Base-by-base conservation (phyloP, 1,140 invertebrate genomes). In the Caerostris extrusa region DNA sequence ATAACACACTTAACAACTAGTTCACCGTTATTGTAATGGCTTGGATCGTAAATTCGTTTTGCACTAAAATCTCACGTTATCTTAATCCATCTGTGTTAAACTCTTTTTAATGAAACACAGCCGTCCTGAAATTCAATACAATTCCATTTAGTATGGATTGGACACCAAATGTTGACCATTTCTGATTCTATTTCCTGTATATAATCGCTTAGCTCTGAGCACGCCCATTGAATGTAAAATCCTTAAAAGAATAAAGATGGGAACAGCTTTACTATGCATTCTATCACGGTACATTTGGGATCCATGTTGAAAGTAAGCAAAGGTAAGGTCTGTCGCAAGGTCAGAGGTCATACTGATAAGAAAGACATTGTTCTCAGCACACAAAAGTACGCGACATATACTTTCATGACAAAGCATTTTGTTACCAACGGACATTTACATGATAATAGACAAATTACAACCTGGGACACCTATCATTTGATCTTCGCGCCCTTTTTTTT, bases 371-470 rank as follows among this genome's bases (percentile, higher is more conserved):
- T 77, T 77, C 69, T 77, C 34, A 0, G 7, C 2, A 34, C 10
- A 14, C 10, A 12, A 61, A 61, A 77, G 10, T 12, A 12, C 60
- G 69, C 69, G 69, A 77, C 69, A 77, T 50, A 8, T 77, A 34
- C 69, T 50, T 77, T 34, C 69, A 77, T 50, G 69, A 77, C 69
- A 77, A 77, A 77, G 69, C 8, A 5, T 77, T 77, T 77, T 77
- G 69, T 77, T 77, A 77, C 19, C 69, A 34, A 53, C 34, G 19
- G 34, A 53, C 69, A 77, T 77, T 77, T 77, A 77, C 69, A 77
- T 77, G 69, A 77, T 77, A 77, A 77, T 53, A 5, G 69, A 77
- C 69, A 77, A 77, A 77, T 77, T 77, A 77, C 34, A 53, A 34
- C 2, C 7, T 53, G 69, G 2, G 69, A 77, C 69, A 77, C 69